These are phyloP conservation scores for Autographa pulchrina DNA, from an alignment of 2,888 invertebrate genomes.

Conservation along the genomic window DNA sequence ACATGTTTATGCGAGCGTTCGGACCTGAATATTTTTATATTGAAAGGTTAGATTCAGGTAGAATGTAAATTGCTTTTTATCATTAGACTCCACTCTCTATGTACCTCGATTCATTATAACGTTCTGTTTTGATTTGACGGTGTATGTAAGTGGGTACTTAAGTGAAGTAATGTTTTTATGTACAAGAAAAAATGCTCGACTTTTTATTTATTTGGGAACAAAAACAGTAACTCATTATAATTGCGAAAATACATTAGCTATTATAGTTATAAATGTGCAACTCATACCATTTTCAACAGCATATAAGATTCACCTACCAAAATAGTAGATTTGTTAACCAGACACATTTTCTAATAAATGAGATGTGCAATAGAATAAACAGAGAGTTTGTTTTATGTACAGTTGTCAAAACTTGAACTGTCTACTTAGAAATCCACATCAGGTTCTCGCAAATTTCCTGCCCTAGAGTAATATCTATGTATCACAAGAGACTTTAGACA, in stretches of 20 bases:
- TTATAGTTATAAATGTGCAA: too few species aligned
- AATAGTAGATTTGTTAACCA: too few species aligned
- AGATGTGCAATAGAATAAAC: too few species aligned
- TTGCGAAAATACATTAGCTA: too few species aligned
- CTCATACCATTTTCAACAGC: too few species aligned
- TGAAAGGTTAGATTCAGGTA: conserved; percentile 12
- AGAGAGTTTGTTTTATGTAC: too few species aligned
- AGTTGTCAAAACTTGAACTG: background rate
- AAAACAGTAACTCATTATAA: too few species aligned
- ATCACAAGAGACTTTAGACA: background rate
- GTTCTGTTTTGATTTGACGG: background rate
- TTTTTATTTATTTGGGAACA: too few species aligned
- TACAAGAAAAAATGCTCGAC: background rate
- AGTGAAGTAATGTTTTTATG: background rate
- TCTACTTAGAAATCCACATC: background rate
- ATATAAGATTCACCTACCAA: too few species aligned
- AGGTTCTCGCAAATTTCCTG: background rate
- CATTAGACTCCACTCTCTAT: background rate
- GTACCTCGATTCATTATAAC: background rate
- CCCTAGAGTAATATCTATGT: conserved; percentile 4
- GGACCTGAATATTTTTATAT: conserved; percentile 12
- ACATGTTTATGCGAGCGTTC: conserved; percentile 17
- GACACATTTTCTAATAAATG: too few species aligned
- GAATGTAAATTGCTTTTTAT: conserved; percentile 1
- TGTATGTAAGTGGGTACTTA: background rate